phyloP scores from a whole-genome alignment of 2,888 invertebrate genomes.

The Opisthograptis luteolata region DNA sequence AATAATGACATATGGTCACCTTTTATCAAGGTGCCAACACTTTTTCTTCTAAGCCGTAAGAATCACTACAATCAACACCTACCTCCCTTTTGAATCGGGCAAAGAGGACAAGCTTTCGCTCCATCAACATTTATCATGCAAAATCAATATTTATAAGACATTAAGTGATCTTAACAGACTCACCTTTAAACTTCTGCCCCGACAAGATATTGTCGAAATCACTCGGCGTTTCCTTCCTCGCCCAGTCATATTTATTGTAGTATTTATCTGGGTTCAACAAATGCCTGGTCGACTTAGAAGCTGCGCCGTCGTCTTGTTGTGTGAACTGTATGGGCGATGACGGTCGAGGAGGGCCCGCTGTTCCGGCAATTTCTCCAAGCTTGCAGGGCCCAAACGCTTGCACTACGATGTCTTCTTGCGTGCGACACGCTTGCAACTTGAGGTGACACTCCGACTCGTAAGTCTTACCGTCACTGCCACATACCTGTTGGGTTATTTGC shows the following conservation, averaged over 20 bases:
- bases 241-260: conserved; percentile 85
- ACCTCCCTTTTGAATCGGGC: too few relatives aligned
- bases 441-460: conserved; percentile 94
- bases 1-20: too few relatives aligned
- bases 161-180: too few relatives aligned
- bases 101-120: not conserved
- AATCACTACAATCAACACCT: too few relatives aligned
- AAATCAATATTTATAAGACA: not conserved
- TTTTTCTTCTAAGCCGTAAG: too few relatives aligned
- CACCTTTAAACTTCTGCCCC: conserved; percentile 78
- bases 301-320: conserved; percentile 90
- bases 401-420: conserved; percentile 91
- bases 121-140: too few relatives aligned
- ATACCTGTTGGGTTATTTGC: conserved; percentile 76
- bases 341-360: conserved; percentile 90
- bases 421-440: conserved; percentile 91
- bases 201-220: conserved; percentile 71
- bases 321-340: conserved; percentile 92
- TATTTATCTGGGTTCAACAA: conserved; percentile 89
- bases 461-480: conserved; percentile 92
- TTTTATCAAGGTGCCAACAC: too few relatives aligned
- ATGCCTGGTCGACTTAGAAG: conserved; percentile 92
- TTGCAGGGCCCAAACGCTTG: conserved; percentile 91
- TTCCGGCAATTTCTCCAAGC: conserved; percentile 88
- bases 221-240: conserved; percentile 80